phyloP scores from a whole-genome alignment of 2,888 invertebrate species.

The Lottia gigantea region DNA sequence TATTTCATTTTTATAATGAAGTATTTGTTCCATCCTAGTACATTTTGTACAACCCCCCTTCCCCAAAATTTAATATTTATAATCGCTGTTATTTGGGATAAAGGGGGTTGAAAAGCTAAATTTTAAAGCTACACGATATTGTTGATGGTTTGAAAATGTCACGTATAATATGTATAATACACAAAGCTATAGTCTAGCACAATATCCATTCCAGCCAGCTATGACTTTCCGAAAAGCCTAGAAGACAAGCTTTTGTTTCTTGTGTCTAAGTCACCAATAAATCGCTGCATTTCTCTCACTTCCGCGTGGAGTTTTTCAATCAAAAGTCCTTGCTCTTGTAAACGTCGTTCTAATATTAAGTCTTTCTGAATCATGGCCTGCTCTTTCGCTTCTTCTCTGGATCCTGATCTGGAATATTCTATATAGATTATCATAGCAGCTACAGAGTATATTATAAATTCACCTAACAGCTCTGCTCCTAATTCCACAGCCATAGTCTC shows the following conservation, averaged over 20 bases:
- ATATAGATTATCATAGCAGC: conserved; percentile 81
- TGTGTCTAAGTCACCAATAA: conserved; percentile 21
- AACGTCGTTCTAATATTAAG: conserved; percentile 37
- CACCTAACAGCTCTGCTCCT: conserved; percentile 92
- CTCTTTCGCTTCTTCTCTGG: conserved; percentile 87
- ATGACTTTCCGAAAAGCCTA: conserved; percentile 17
- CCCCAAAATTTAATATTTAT: too few species aligned
- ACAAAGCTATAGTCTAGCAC: too few species aligned
- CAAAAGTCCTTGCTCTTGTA: conserved; percentile 68
- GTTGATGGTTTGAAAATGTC: too few species aligned
- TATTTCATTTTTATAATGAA: too few species aligned
- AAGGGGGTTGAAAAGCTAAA: too few species aligned
- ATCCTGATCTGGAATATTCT: conserved; percentile 81
- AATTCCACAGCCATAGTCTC: conserved; percentile 95
- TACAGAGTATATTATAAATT: conserved; percentile 85
- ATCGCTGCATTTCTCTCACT: conserved; percentile 76
- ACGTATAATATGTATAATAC: too few species aligned
- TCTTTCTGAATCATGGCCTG: conserved; percentile 59
- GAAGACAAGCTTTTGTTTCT: conserved; percentile 21
- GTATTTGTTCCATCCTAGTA: too few species aligned
- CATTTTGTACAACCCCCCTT: too few species aligned
- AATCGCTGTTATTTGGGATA: too few species aligned
- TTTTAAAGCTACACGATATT: too few species aligned
- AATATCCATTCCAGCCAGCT: too few species aligned
- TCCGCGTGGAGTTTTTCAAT: conserved; percentile 78